Base-by-base conservation (phyloP, 2,113 vertebrate genomes). In the Symphodus melops region DNA sequence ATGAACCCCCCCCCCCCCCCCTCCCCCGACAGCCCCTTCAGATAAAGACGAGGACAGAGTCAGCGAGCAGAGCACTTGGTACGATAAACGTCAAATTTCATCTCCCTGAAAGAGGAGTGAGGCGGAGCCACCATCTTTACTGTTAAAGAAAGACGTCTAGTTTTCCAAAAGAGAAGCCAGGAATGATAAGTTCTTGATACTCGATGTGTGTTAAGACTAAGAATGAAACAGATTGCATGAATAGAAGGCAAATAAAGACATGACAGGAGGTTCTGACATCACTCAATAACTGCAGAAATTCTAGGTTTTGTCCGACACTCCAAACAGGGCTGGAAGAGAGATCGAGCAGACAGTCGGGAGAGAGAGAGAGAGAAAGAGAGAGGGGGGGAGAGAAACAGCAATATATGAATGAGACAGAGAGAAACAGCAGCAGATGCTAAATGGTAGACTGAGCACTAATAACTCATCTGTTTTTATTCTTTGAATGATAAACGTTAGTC, bases 31-130 rank as follows among this genome's bases (percentile, higher is more conserved):
- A 3, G 37, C 36, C 19, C 5, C 9, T 11, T 54, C 63, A 60
- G 73, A 76, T 62, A 55, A 67, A 8, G 19, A 41, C 0, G 48
- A 68, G 49, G 49, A 37, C 14, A 2, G 65, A 48, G 46, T 13
- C 33, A 49, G 41, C 5, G 49, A 53, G 39, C 56, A 46, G 63
- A 75, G 55, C 63, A 53, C 17, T 39, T 20, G 19, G n/a, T 37
- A 51, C 56, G 74, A 68, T 55, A 49, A 20, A n/a, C 28, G 41
- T 68, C 49, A 56, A 51, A 60, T 68, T 68, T 68, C 37, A 54
- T 60, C 58, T 63, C 25, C 41, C 37, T 13, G 55, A 39, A 77
- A 21, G 20, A 42, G 11, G 16, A 19, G 12, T 6, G 16, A 1
- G 14, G n/a, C 25, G 25, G 46, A 2, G 20, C 8, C 39, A 16